These are phyloP conservation scores for Galerucella pusilla DNA, from an alignment of 2,888 invertebrate species.

Conservation along the genomic window DNA sequence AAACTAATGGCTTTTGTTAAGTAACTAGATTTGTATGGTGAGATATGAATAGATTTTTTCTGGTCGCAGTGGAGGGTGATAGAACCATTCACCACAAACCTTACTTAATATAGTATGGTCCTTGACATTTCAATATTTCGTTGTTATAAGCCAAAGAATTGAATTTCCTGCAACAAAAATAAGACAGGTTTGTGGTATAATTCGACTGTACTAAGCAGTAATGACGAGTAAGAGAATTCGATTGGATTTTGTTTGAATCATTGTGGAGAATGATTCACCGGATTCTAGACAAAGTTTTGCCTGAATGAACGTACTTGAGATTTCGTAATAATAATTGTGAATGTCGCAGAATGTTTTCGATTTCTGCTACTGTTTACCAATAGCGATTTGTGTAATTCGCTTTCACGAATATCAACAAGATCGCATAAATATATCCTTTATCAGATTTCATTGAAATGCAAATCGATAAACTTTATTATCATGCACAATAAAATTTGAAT, in stretches of 20 bases:
- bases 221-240: neutral
- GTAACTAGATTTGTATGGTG: no score
- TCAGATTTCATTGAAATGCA: no score
- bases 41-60: no score
- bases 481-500: no score
- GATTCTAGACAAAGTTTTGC: slow-evolving; percentile 24
- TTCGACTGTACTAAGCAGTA: neutral
- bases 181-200: neutral
- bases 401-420: neutral
- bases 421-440: neutral
- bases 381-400: neutral
- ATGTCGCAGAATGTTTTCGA: slow-evolving; percentile 5
- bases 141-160: neutral
- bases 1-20: no score
- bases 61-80: no score
- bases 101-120: no score
- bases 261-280: slow-evolving; percentile 17
- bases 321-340: slow-evolving; percentile 34
- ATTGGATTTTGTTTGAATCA: slow-evolving; percentile 11
- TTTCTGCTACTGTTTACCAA: neutral
- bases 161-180: neutral
- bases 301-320: slow-evolving; percentile 32
- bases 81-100: no score
- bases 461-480: no score
- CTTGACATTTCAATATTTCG: no score